Conservation (phyloP, 2,888 invertebrate species). For the Escarpia spicata region DNA sequence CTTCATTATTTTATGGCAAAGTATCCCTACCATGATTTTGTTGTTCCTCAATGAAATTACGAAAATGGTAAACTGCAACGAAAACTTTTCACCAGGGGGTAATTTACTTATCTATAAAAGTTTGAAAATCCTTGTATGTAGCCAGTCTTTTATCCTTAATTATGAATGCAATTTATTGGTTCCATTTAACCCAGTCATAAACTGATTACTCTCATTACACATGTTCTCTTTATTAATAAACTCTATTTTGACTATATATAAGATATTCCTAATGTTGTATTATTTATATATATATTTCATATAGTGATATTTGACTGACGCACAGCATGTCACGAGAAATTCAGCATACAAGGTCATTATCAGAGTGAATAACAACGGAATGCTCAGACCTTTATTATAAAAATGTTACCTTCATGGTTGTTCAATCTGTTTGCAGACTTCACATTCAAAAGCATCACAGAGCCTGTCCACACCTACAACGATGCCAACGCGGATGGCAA, state of each 20-base stretch:
- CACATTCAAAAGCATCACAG: conserved; percentile 7
- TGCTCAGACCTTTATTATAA: background rate
- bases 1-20: background rate
- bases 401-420: background rate
- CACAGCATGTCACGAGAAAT: background rate
- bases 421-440: background rate
- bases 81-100: no score
- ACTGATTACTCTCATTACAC: background rate
- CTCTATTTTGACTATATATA: no score
- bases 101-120: no score
- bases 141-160: no score
- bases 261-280: background rate
- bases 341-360: background rate
- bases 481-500: conserved; percentile 59
- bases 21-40: background rate
- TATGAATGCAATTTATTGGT: background rate
- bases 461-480: conserved; percentile 13
- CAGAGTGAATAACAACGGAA: background rate
- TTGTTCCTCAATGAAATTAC: no score
- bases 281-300: background rate
- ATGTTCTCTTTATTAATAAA: background rate
- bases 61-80: no score
- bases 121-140: no score
- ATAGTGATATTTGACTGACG: background rate
- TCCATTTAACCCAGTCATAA: no score